A percentile compares a stretch with the other conserved stretches of the same genome.
Evolutionary conservation across 2,888 invertebrate species (phyloP).

Genomic region (Oscheius sp.): DNA sequence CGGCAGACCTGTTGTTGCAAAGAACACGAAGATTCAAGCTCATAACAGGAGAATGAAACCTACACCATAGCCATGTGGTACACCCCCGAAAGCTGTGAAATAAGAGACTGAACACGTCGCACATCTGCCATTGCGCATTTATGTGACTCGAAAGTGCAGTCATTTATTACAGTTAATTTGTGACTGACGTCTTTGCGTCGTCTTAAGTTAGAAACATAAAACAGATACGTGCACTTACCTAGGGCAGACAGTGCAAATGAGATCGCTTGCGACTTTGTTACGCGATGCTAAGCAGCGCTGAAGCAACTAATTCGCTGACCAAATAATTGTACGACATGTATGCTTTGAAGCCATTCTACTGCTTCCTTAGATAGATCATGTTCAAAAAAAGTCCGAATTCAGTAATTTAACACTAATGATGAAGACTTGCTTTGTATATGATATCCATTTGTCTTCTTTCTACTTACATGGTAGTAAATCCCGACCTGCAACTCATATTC

Average conservation of each 20-base stretch:
- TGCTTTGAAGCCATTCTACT: not conserved
- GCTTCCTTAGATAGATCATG: not conserved
- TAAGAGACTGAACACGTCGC: slow-evolving; percentile 22
- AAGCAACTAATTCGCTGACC: slow-evolving; percentile 25
- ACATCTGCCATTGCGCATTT: slow-evolving; percentile 28
- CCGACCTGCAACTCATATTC: slow-evolving; percentile 23
- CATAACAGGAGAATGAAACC: slow-evolving; percentile 24
- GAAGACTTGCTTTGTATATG: no score
- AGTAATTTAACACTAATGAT: no score
- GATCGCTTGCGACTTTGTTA: slow-evolving; percentile 23
- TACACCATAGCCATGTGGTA: slow-evolving; percentile 26
- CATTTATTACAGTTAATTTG: slow-evolving; percentile 26
- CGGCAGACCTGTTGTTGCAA: not conserved
- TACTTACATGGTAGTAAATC: slow-evolving; percentile 16
- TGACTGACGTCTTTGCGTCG: not conserved
- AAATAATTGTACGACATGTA: slow-evolving; percentile 12
- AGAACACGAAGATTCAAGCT: slow-evolving; percentile 4
- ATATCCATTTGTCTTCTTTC: no score
- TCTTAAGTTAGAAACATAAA: not conserved
- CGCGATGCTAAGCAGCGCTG: slow-evolving; percentile 25
- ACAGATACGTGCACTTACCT: slow-evolving; percentile 10
- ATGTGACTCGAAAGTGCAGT: slow-evolving; percentile 20
- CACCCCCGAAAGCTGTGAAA: slow-evolving; percentile 19
- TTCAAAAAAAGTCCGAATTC: no score
- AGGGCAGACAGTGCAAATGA: slow-evolving; percentile 23